These are phyloP conservation scores for Agrilus mali DNA, from an alignment of 2,888 invertebrate species.

Conservation along the genomic window DNA sequence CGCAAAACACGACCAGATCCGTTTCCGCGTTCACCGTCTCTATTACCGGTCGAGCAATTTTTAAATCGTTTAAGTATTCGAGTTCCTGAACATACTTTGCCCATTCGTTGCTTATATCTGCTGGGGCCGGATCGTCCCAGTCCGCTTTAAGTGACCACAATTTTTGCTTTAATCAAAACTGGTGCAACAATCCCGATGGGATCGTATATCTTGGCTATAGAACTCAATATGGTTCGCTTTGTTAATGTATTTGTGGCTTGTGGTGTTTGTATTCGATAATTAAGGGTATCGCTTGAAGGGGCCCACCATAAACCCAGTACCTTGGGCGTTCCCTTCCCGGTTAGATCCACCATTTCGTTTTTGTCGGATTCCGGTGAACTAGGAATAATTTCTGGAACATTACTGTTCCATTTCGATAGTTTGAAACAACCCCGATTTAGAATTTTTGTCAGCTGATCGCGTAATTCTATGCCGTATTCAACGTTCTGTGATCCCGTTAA, in stretches of 20 bases:
- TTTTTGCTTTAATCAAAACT: not conserved
- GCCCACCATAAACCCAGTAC: no score
- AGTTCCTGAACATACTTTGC: not conserved
- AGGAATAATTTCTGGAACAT: no score
- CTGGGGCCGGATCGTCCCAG: conserved; percentile 4
- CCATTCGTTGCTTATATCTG: not conserved
- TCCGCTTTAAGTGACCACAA: conserved; percentile 3
- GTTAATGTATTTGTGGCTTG: conserved; percentile 3
- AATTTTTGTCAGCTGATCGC: not conserved
- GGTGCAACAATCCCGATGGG: conserved; percentile 9
- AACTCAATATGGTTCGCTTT: conserved; percentile 2
- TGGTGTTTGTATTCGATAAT: conserved; percentile 8
- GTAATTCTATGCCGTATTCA: conserved; percentile 2
- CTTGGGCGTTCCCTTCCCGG: no score
- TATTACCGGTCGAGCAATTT: conserved; percentile 2
- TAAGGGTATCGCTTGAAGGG: no score
- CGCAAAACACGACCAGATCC: conserved; percentile 12
- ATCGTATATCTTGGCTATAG: conserved; percentile 8
- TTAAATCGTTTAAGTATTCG: not conserved
- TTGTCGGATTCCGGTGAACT: no score
- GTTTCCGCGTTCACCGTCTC: not conserved
- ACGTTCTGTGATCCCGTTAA: conserved; percentile 5
- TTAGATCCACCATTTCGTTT: no score
- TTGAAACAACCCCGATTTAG: conserved; percentile 4
- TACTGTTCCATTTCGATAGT: conserved; percentile 1